Evolutionary conservation across 2,113 vertebrate genomes (phyloP), one percentile per base, ranked within the genome.

Genomic region (Oryzias celebensis): DNA sequence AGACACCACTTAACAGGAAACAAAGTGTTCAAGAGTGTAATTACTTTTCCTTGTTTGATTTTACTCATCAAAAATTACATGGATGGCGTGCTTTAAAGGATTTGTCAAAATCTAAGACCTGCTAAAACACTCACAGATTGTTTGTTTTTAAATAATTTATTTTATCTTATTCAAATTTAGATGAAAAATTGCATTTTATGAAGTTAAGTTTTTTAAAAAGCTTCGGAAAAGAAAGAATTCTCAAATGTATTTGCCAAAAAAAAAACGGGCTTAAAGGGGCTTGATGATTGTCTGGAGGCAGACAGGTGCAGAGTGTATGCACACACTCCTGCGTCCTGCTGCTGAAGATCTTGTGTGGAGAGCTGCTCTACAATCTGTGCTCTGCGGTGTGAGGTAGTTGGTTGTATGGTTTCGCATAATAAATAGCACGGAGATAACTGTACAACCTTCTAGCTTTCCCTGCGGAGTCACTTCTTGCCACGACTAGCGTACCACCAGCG

Each of bases 371-470:
- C 88, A 71, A 71, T 81, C 83, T 82, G 92, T 90, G 91, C 89
- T 84, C 87, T 92, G 90, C 91, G 79, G 90, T 42, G 84, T 93
- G 92, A 93, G 92, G 92, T 93, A 93, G 92, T 92, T 93, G 92
- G 92, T 93, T 93, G 92, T 93, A 93, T 93, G 89, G 92, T 93
- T 93, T 93, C 88, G 91, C 86, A 92, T 93, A 89, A 91, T 91
- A 92, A 91, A 90, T 86, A 88, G 85, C 91, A 86, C 75, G 92
- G 92, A 93, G 91, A 91, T 92, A 93, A 92, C 92, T 91, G 89
- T 93, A 93, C 92, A 92, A 90, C 92, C 91, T 91, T 92, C 92
- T 93, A 93, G 91, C 92, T 93, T 92, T 91, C 91, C 89, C 87
- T 88, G 91, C 92, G 91, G 91, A 87, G 91, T 89, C 90, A 92